phyloP scores from a whole-genome alignment of 2,797 vertebrate species.

The Enteromius unitaeniatus region DNA sequence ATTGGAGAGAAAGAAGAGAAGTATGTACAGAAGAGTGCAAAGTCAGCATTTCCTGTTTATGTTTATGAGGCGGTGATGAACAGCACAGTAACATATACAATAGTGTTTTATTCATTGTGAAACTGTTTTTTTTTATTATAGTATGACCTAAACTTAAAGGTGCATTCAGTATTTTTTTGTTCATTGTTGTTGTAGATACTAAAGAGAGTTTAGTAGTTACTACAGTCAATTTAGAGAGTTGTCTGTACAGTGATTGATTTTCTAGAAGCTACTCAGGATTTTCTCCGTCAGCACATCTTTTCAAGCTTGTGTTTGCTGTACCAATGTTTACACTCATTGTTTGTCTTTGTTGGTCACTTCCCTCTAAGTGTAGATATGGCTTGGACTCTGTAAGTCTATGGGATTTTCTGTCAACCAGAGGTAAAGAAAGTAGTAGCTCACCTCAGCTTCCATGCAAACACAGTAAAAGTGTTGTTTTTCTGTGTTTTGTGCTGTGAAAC shows the following conservation, averaged over 20 bases:
- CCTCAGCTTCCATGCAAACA: background rate
- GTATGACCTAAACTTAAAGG: background rate
- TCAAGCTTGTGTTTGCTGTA: background rate
- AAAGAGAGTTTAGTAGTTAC: background rate
- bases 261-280: background rate
- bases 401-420: background rate
- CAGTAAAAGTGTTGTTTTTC: conserved; percentile 29
- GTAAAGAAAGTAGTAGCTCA: background rate
- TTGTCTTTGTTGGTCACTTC: background rate
- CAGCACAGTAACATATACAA: background rate
- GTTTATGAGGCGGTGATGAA: background rate
- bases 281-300: background rate
- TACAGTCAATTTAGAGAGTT: background rate
- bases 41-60: background rate
- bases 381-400: background rate
- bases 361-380: background rate
- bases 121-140: background rate
- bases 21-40: background rate
- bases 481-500: conserved; percentile 46
- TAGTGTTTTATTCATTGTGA: background rate
- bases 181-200: too few species aligned
- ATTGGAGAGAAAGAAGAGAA: background rate
- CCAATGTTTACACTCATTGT: too few species aligned
- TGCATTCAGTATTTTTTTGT: background rate
- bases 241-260: background rate